Evolutionary conservation across 2,797 vertebrate species (phyloP).

Genomic region (Rhinoraja longicauda): DNA sequence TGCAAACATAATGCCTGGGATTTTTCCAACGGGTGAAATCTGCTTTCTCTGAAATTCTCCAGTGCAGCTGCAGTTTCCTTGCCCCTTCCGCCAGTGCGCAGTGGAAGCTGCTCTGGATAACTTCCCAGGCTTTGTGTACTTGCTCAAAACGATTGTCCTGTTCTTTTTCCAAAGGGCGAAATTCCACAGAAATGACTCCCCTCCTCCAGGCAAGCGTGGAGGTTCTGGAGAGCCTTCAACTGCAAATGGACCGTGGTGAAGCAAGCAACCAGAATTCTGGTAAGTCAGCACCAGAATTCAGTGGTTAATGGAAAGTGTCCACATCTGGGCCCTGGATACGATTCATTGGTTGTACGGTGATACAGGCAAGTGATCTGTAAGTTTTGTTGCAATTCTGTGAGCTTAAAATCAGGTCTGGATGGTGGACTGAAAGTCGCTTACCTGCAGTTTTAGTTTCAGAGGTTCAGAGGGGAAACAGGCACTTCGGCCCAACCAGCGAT

Average conservation of each 20-base stretch:
- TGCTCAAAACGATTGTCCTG: neutral
- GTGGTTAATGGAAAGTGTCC: neutral
- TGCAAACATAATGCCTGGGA: neutral
- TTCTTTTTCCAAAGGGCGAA: conserved; percentile 14
- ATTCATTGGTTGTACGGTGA: neutral
- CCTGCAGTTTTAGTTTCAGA: no score
- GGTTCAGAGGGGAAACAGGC: no score
- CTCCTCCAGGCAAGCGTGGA: neutral
- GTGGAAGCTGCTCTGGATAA: neutral
- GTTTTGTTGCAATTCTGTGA: neutral
- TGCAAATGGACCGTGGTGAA: conserved; percentile 31
- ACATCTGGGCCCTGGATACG: neutral
- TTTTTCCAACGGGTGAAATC: neutral
- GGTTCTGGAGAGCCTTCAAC: neutral
- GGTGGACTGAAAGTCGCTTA: neutral
- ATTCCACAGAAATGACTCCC: neutral
- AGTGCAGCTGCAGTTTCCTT: neutral
- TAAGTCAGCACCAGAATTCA: neutral
- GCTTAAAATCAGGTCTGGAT: neutral
- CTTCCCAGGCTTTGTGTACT: neutral
- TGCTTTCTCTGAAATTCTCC: neutral
- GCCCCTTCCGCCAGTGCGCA: neutral
- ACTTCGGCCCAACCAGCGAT: no score
- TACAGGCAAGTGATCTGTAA: no score
- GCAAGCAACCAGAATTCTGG: no score